Base-by-base conservation (phyloP, 1,140 invertebrate species). In the Gerris buenoi region DNA sequence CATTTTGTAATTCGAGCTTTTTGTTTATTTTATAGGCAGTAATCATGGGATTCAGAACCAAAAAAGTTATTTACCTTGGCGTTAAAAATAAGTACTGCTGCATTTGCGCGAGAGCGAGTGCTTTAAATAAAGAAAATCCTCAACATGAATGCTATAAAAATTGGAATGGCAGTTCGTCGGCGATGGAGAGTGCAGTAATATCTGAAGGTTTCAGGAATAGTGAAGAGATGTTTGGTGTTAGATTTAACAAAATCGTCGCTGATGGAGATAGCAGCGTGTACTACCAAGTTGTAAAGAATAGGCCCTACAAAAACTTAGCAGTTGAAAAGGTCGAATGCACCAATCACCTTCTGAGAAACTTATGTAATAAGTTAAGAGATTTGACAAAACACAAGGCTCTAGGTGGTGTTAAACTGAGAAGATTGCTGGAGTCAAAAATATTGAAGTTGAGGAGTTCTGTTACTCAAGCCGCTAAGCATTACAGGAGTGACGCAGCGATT, bases 251-350 rank as follows among this genome's bases (percentile, higher is more conserved):
- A 26, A 25, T 75, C 18, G 71, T 76, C 60, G 74, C 70, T 2
- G 76, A 77, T 68, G 75, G 74, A 0, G 75, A 76, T 63, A 73
- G 71, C 56, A 76, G 69, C 61, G 72, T 71, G 13, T 73, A 74
- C 64, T 68, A 70, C 62, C 67, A 67, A 56, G 68, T 71, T 60
- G 18, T 66, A 65, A 68, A 72, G 60, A 18, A 65, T 13, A 69
- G 73, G 63, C 72, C 68, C 0, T 73, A 71, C 63, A 60, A 27
- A 22, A 25, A 46, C 18, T 10, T 46, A 18, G 33, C 33, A 10
- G 33, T 46, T 46, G 33, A 46, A 46, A 46, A 46, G 18, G 33
- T 46, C 5, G 33, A 46, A 18, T 46, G 33, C 18, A 46, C 18
- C 18, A 46, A 46, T 46, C 64, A 3, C 68, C 70, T 46, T 10